Evolutionary conservation across 2,888 invertebrate species (phyloP), one percentile per base, ranked within the genome.

Genomic region (Thera obeliscata): DNA sequence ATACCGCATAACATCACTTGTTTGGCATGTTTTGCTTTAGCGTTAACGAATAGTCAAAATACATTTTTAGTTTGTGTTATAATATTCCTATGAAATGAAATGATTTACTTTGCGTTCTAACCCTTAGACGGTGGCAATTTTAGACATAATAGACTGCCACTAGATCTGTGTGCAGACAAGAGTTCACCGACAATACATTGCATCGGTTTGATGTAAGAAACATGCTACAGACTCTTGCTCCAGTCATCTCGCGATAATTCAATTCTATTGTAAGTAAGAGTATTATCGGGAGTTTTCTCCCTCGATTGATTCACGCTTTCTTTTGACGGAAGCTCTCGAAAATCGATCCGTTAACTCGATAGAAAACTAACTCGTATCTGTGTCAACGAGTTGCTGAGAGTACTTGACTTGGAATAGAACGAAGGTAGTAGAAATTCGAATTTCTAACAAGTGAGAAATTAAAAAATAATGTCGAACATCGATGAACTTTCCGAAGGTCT

Each of bases 231-330:
- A 50, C 59, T 69, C 62, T 50, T 8, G 56, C 33, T 49, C 65
- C 56, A 65, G 22, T 12, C 50, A 88, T 89, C 87, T 85, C 80
- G 78, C 85, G 90, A 93, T 93, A 91, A 93, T 92, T 92, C 90
- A 90, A 92, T 93, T 91, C 88, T 83, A 89, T 93, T 89, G 89
- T 90, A 59, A 67, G 67, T 3, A 49, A 50, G 52, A 52, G 33
- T 64, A 89, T 89, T 88, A 89, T 87, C 85, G 79, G 83, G 82
- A 75, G 75, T 83, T 88, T 89, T 89, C 88, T 85, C 86, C 84
- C 82, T 87, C 89, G 87, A 92, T 91, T 92, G 91, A 87, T 90
- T 91, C 83, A 66, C 72, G 77, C 70, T 66, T 46, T 57, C 72
- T 71, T 74, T 72, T 74, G 75, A 72, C 64, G 67, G 61, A 66